Percentiles rank a stretch among this genome's conserved stretches.
phyloP scores from a whole-genome alignment of 2,888 invertebrate species.

The Gari tellinella region DNA sequence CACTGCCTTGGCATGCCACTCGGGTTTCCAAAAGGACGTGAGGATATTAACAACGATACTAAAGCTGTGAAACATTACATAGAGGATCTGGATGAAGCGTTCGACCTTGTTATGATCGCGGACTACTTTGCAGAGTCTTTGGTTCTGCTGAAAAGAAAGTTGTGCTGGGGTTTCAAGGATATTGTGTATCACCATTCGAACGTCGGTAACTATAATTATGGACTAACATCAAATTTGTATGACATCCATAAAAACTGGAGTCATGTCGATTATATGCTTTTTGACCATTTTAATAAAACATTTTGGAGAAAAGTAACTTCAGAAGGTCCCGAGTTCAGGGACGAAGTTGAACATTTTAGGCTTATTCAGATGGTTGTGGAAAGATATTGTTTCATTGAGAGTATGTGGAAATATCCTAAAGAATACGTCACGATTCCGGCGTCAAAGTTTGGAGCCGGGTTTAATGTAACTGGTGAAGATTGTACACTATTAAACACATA shows the following conservation, averaged over 20 bases:
- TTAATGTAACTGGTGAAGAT: constrained; percentile 63
- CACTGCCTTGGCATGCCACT: constrained; percentile 81
- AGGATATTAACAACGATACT: constrained; percentile 61
- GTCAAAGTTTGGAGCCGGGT: constrained; percentile 56
- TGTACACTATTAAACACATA: constrained; percentile 65
- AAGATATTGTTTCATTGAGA: constrained; percentile 64
- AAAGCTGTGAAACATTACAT: constrained; percentile 68
- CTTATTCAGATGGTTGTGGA: constrained; percentile 59
- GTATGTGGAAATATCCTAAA: constrained; percentile 28
- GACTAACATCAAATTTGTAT: constrained; percentile 43
- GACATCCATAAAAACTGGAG: constrained; percentile 77
- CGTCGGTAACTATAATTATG: constrained; percentile 52
- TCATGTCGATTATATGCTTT: constrained; percentile 77
- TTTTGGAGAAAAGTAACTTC: constrained; percentile 74
- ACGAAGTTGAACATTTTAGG: constrained; percentile 69
- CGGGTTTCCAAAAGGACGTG: constrained; percentile 74
- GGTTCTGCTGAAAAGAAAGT: constrained; percentile 76
- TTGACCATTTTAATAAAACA: constrained; percentile 78
- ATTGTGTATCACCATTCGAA: constrained; percentile 78
- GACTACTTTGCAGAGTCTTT: constrained; percentile 83
- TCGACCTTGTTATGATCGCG: constrained; percentile 80
- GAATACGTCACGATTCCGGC: constrained; percentile 50
- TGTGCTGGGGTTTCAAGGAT: constrained; percentile 83
- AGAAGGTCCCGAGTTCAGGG: constrained; percentile 69
- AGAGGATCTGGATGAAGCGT: constrained; percentile 69